These are phyloP conservation scores for Nemotelus pantherinus DNA, from an alignment of 2,888 invertebrate species.

Conservation along the genomic window DNA sequence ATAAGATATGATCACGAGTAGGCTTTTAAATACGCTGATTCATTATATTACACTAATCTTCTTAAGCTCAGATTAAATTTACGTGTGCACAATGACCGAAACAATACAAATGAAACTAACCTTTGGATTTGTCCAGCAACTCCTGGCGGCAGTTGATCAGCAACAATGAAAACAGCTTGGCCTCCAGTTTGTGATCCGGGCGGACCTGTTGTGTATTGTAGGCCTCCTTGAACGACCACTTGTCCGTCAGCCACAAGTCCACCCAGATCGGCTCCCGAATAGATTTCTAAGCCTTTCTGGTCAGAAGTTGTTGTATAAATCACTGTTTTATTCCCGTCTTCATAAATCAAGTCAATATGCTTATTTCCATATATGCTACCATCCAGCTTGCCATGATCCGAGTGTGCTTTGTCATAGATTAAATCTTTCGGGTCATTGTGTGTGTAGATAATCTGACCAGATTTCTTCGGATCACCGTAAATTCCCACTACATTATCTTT, in stretches of 20 bases:
- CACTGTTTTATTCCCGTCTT: constrained; percentile 85
- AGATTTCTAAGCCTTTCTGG: constrained; percentile 81
- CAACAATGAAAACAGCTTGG: constrained; percentile 64
- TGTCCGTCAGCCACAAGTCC: constrained; percentile 63
- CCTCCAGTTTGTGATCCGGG: constrained; percentile 57
- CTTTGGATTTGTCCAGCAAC: constrained; percentile 64
- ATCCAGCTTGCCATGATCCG: constrained; percentile 47
- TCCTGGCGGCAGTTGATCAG: constrained; percentile 59
- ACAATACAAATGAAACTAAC: constrained; percentile 56
- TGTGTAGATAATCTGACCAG: constrained; percentile 66
- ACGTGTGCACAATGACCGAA: no score
- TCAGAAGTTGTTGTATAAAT: constrained; percentile 82
- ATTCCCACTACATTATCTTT: constrained; percentile 59
- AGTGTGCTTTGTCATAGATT: constrained; percentile 49
- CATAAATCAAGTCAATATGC: constrained; percentile 84
- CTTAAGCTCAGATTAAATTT: no score
- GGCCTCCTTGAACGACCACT: constrained; percentile 63
- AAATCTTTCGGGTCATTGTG: constrained; percentile 65
- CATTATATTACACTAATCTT: no score
- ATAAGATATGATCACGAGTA: no score
- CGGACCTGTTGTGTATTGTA: constrained; percentile 62
- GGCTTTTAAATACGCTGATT: no score
- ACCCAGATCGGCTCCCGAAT: constrained; percentile 63
- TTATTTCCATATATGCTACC: constrained; percentile 48
- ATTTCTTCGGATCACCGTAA: constrained; percentile 62